Base-by-base conservation (phyloP, 1,140 invertebrate genomes). In the Arctopsyche grandis region DNA sequence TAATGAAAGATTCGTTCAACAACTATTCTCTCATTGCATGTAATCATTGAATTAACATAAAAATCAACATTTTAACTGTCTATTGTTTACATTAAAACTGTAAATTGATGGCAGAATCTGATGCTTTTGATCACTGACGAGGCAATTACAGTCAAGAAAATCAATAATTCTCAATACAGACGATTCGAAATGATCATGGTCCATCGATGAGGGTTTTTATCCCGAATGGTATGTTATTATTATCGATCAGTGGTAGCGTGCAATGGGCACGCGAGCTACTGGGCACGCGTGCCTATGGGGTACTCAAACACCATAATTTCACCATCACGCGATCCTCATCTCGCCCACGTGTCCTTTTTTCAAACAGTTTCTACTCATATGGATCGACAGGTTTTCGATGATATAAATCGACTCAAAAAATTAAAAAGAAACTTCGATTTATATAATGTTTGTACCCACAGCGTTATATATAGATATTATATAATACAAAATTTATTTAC, bases 231-330 rank as follows among this genome's bases (percentile, higher is more conserved):
- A 52, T 74, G 38, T 74, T 56, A 74, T 74, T 56, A 74, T 38
- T 74, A 74, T 74, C 70, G 70, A 74, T 43, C 16, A 21, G 24
- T 52, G 12, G 21, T 74, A 43, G 70, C 70, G 70, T 74, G 70
- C 69, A 26, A 52, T 74, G 12, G 43, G 10, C 14, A 26, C 43
- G 38, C 70, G 70, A 38, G 70, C 43, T 52, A 52, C 48, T 16
- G 48, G 48, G 48, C 48, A 52, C 48, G 1, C 48, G 16, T 38
- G 29, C 29, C 29, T 38, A 38, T 38, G 29, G 29, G 38, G 38
- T 44, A 71, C 38, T 38, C 14, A 21, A 52, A 46, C 70, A 48
- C 70, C 46, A 74, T 74, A 74, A 74, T 74, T 74, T 46, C 70
- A 74, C 9, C 43, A 52, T 48, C 70, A 74, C 70, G 70, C 70